Evolutionary conservation across 2,888 invertebrate genomes (phyloP).

Genomic region (Latrodectus elegans): DNA sequence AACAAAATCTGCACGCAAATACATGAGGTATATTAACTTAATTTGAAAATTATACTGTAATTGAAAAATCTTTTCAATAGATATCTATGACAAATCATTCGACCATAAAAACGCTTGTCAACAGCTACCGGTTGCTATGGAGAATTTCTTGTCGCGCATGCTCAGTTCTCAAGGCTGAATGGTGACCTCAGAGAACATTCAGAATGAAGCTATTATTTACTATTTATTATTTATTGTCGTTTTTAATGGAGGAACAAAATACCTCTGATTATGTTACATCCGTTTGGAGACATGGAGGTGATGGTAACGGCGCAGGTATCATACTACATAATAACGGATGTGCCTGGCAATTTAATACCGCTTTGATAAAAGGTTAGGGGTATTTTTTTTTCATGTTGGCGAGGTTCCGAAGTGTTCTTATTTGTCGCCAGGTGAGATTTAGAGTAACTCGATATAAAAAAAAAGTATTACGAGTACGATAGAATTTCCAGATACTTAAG

Average conservation of each 20-base stretch:
- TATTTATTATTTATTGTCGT: conserved; percentile 60
- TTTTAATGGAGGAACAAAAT: conserved; percentile 63
- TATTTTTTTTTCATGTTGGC: not conserved
- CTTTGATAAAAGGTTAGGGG: not conserved
- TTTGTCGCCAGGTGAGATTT: no score
- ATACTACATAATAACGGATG: conserved; percentile 30
- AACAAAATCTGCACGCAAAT: not conserved
- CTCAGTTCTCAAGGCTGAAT: conserved; percentile 48
- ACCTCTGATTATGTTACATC: conserved; percentile 43
- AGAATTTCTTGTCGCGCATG: conserved; percentile 21
- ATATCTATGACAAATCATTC: not conserved
- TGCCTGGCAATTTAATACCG: conserved; percentile 31
- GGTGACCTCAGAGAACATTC: conserved; percentile 44
- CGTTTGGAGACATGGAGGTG: conserved; percentile 22
- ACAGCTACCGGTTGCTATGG: conserved; percentile 52
- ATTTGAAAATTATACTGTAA: not conserved
- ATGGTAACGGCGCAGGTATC: conserved; percentile 21
- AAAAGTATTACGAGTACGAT: no score
- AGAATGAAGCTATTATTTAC: conserved; percentile 48
- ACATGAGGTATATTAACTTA: not conserved
- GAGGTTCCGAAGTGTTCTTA: not conserved
- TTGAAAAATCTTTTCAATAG: not conserved
- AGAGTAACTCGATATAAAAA: no score
- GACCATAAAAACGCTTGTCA: conserved; percentile 26
- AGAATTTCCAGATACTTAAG: no score